Conservation (phyloP, 2,888 invertebrate species). For the Chelonus formosanus region DNA sequence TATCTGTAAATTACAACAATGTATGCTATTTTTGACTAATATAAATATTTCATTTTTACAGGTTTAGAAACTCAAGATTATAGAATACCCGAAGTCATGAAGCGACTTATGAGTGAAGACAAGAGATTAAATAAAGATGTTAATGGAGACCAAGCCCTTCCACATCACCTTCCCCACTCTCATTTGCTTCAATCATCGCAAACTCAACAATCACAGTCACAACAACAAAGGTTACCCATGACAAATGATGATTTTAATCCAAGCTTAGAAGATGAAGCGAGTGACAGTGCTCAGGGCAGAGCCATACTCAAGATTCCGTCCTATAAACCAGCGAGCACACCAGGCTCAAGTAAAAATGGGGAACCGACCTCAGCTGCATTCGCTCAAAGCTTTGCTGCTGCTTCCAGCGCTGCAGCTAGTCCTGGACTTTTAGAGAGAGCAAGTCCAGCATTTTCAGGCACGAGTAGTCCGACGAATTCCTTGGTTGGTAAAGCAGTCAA, state of each 20-base stretch:
- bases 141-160: constrained; percentile 58
- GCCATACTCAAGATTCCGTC: constrained; percentile 94
- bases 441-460: constrained; percentile 68
- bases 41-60: constrained; percentile 36
- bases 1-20: not conserved
- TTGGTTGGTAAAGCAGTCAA: constrained; percentile 69
- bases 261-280: constrained; percentile 62
- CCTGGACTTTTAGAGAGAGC: constrained; percentile 63
- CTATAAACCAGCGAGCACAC: constrained; percentile 74
- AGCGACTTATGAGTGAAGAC: constrained; percentile 69
- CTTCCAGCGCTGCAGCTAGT: constrained; percentile 61
- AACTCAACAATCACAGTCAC: constrained; percentile 47
- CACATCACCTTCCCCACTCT: constrained; percentile 50
- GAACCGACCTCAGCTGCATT: constrained; percentile 55
- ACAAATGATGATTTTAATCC: constrained; percentile 67
- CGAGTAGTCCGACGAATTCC: constrained; percentile 65
- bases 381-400: constrained; percentile 53
- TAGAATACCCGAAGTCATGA: constrained; percentile 69
- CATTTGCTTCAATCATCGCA: constrained; percentile 45
- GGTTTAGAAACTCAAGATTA: constrained; percentile 63
- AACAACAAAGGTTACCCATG: constrained; percentile 57
- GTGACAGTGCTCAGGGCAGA: constrained; percentile 63
- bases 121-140: constrained; percentile 64
- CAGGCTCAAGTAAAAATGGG: constrained; percentile 60
- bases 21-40: not conserved